Base-by-base conservation (phyloP, 2,888 invertebrate genomes). In the Chouioia cunea region DNA sequence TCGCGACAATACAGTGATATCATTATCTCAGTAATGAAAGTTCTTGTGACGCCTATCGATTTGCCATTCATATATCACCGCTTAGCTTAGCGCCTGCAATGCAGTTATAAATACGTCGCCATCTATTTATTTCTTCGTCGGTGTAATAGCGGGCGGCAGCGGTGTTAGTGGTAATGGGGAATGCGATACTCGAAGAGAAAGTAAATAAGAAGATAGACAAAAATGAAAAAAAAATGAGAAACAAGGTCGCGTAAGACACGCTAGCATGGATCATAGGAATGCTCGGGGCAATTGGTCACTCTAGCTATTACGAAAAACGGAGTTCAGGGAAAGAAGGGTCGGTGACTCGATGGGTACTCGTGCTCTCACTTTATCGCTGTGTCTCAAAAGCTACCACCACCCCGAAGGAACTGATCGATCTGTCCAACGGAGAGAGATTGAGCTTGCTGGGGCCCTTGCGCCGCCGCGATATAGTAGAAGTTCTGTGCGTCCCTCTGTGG, bases 331-430 rank as follows among this genome's bases (percentile, higher is more conserved):
- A 8, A 2, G 27, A 16, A 14, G 18, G 47, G 47, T 0, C 18
- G 44, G 59, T 67, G 59, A 73, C 65, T 66, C 65, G 70, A 59
- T 50, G 50, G 58, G 23, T 47, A 18, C 62, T 27, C 22, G 22
- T 48, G 53, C 10, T 36, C 36, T 36, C 36, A 10, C 10, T 10
- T 36, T 10, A 36, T 36, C 36, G n/a, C n/a, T n/a, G n/a, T n/a
- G n/a, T 18, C 66, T 71, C 63, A 74, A 27, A 64, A 69, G 53
- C 22, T 59, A 44, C 36, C 63, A 12, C 56, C 52, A 68, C 92
- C 92, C 84, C 93, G 89, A 73, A 94, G 89, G 87, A 93, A 94
- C 68, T 93, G 92, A 82, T 93, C 93, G 79, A 94, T 93, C 83
- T 93, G 93, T 6, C 93, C 92, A 48, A 89, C 87, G 53, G 91